Conservation (phyloP, 2,888 invertebrate genomes). For the Falcaria lacertinaria region DNA sequence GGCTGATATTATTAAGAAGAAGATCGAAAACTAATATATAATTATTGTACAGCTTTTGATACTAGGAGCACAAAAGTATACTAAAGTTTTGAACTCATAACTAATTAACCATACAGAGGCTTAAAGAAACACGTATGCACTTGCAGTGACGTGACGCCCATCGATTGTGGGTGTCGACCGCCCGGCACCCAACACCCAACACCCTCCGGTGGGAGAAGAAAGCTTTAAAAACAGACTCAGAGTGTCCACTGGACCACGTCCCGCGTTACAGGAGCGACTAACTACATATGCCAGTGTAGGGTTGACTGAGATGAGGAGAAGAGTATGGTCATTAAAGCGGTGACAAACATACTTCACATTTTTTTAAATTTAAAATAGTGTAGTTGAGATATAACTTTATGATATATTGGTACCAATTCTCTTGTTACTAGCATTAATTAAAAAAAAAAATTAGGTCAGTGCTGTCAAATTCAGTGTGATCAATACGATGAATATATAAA, state of each 20-base stretch:
- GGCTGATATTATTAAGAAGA: too few relatives aligned
- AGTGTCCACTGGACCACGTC: conserved; percentile 74
- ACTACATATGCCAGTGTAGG: conserved; percentile 53
- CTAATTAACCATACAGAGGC: conserved; percentile 44
- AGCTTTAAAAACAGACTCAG: conserved; percentile 63
- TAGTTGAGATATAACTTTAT: too few relatives aligned
- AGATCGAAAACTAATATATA: too few relatives aligned
- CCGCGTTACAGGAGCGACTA: conserved; percentile 65
- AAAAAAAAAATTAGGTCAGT: too few relatives aligned
- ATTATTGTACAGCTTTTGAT: too few relatives aligned
- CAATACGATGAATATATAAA: too few relatives aligned
- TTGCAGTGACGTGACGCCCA: conserved; percentile 72
- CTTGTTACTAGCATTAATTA: too few relatives aligned
- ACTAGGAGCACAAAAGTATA: not conserved
- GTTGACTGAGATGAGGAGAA: conserved; percentile 24
- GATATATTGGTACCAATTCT: too few relatives aligned
- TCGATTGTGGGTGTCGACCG: conserved; percentile 52
- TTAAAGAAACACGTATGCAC: conserved; percentile 75
- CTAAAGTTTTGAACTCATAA: not conserved
- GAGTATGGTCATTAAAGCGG: too few relatives aligned
- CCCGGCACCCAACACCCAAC: not conserved
- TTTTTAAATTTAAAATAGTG: too few relatives aligned
- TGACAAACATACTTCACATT: too few relatives aligned
- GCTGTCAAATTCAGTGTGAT: too few relatives aligned
- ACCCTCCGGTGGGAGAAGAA: conserved; percentile 28